Base-by-base conservation (phyloP, 1,140 invertebrate species). In the Megalopta genalis region DNA sequence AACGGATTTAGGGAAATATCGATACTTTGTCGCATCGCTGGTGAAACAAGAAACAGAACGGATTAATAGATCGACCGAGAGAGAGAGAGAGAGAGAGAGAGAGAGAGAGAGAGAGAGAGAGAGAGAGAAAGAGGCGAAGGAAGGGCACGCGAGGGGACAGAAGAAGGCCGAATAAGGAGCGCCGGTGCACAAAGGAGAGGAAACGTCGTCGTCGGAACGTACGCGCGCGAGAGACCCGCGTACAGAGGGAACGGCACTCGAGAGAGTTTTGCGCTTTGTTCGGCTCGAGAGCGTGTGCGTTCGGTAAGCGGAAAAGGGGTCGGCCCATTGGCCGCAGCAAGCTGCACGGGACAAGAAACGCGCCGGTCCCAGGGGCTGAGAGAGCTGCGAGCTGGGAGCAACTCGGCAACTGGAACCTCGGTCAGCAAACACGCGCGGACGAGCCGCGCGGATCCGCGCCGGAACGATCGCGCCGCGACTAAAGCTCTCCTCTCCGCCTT, bases 161-260 rank as follows among this genome's bases (percentile, higher is more conserved):
- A n/a, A 72, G 80, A 87, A 84, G 79, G 64, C 88, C 85, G 85
- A 88, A 90, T 87, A 89, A 90, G 88, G 90, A 85, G 83, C 80
- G 83, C 69, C 82, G 6, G 79, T 85, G 86, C 69, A 89, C 84
- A 88, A 91, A 90, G 87, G 87, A 89, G 86, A 89, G 89, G 89
- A 90, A 90, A 89, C 84, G 84, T 88, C 80, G 88, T 80, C 80
- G 88, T 80, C 37, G 71, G 62, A 64, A 64, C 59, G 71, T 59
- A 37, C 60, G 27, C 60, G 60, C 25, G 2, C 23, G n/a, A 3
- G 23, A 7, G 57, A 9, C n/a, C n/a, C 76, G 79, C 85, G 54
- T n/a, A 57, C 54, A 57, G 21, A 6, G 42, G 42, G 42, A 46
- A 46, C 54, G 27, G 37, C 18, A 32, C 21, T 60, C 52, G 75